Evolutionary conservation across 2,888 invertebrate genomes (phyloP), one percentile per base, ranked within the genome.

Genomic region (Archaeoteleia sp.): DNA sequence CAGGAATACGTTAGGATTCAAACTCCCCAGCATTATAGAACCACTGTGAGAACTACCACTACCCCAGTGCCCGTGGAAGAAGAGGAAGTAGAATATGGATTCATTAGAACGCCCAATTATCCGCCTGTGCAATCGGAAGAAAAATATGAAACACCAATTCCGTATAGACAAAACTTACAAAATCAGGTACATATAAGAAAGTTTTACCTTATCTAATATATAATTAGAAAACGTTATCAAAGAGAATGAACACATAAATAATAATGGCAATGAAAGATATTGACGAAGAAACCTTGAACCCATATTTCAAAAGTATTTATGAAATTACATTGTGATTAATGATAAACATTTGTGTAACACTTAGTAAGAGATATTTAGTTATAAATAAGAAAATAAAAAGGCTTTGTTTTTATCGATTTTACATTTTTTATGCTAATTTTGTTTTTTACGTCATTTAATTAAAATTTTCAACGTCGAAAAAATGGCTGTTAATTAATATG

Each of bases 91-190:
- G 86, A 86, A 51, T 88, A 87, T 67, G 88, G 88, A 9, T 88
- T 88, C 69, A 86, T 87, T 65, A 84, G 87, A 46, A 76, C 82
- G 23, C 87, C 88, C n/a, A 86, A 79, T 62, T 87, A 86, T 74
- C 81, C 75, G 23, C 76, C 78, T 1, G 49, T 74, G 13, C 73
- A 76, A 48, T 30, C 43, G 0, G 67, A 57, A 13, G 67, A 67
- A 20, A 57, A 39, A 48, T 60, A 63, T 39, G 17, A n/a, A n/a
- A n/a, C n/a, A n/a, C n/a, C n/a, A n/a, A n/a, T 17, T 30, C 39
- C 39, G 4, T 35, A 53, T 1, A 43, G 43, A 17, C 51, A 58
- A 23, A 25, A 40, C 20, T 32, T 15, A 39, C 51, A 46, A 35
- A 62, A 57, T 27, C 66, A 70, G 60, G 69, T 70, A 30, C 0